phyloP scores from a whole-genome alignment of 2,888 invertebrate species.

The Nymphalis c-album region DNA sequence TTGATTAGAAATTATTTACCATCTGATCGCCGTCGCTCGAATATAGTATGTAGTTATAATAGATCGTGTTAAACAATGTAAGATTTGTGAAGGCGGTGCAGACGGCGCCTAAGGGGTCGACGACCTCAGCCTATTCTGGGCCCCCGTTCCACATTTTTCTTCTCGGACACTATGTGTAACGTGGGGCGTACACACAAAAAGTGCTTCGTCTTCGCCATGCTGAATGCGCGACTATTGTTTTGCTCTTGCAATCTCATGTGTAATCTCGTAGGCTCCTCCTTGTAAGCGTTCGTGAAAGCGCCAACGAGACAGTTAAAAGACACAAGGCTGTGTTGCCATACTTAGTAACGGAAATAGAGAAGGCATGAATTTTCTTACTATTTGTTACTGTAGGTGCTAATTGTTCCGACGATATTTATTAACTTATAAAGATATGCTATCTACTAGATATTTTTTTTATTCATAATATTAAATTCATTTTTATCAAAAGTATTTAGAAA shows the following conservation, averaged over 20 bases:
- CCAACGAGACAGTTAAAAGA: conserved; percentile 37
- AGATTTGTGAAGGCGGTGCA: conserved; percentile 53
- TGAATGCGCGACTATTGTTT: conserved; percentile 74
- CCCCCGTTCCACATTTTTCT: conserved; percentile 73
- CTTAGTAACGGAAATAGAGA: conserved; percentile 2
- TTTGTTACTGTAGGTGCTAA: background rate
- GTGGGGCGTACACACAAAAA: conserved; percentile 60
- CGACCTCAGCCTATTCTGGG: conserved; percentile 63
- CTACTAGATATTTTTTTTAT: background rate
- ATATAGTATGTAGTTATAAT: conserved; percentile 58
- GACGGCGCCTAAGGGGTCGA: conserved; percentile 58
- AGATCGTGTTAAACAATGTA: conserved; percentile 64
- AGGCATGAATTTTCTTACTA: background rate
- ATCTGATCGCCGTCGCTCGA: conserved; percentile 38
- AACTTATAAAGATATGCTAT: background rate
- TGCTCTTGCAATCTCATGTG: conserved; percentile 70
- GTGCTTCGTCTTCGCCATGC: conserved; percentile 67
- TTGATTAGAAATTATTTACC: conserved; percentile 14
- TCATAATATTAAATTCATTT: background rate
- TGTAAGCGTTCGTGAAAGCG: conserved; percentile 37
- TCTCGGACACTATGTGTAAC: conserved; percentile 71
- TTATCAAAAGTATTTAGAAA: background rate
- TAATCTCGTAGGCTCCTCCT: conserved; percentile 61
- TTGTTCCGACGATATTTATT: background rate
- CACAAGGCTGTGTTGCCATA: conserved; percentile 29